Percentiles rank a stretch among this genome's conserved stretches.
phyloP scores from a whole-genome alignment of 2,797 vertebrate species.

The Lithobates sylvaticus region DNA sequence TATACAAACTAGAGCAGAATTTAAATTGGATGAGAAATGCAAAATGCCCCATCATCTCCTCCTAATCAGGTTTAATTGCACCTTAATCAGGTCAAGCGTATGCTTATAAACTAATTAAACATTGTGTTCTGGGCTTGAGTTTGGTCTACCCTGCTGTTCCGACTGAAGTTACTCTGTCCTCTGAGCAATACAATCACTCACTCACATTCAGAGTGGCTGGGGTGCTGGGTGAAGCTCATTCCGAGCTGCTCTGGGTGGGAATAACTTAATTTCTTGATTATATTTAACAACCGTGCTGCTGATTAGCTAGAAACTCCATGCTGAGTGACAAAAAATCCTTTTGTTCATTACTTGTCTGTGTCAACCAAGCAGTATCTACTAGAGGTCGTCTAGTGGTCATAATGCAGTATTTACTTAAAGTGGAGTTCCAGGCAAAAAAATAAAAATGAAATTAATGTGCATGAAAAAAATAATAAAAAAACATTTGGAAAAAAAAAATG shows the following conservation, averaged over 20 bases:
- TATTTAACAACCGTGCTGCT: neutral
- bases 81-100: slow-evolving; percentile 58
- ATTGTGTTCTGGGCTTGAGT: slow-evolving; percentile 1
- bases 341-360: neutral
- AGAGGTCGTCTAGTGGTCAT: too few species aligned
- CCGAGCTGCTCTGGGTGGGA: neutral
- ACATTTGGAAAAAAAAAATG: too few species aligned
- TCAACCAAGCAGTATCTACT: neutral
- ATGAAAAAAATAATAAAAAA: too few species aligned
- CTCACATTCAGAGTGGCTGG: neutral
- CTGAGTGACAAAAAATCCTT: neutral
- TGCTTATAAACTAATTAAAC: slow-evolving; percentile 52
- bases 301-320: slow-evolving; percentile 5
- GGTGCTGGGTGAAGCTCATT: neutral
- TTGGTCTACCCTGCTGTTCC: slow-evolving; percentile 21
- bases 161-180: neutral
- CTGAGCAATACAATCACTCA: neutral
- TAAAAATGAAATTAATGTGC: too few species aligned
- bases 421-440: too few species aligned
- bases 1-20: slow-evolving; percentile 29
- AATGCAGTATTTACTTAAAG: too few species aligned
- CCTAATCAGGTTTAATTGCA: slow-evolving; percentile 50
- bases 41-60: slow-evolving; percentile 46
- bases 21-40: slow-evolving; percentile 54
- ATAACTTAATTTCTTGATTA: slow-evolving; percentile 14